These are phyloP conservation scores for Eciton burchellii DNA, from an alignment of 1,140 invertebrate species.

Conservation along the genomic window DNA sequence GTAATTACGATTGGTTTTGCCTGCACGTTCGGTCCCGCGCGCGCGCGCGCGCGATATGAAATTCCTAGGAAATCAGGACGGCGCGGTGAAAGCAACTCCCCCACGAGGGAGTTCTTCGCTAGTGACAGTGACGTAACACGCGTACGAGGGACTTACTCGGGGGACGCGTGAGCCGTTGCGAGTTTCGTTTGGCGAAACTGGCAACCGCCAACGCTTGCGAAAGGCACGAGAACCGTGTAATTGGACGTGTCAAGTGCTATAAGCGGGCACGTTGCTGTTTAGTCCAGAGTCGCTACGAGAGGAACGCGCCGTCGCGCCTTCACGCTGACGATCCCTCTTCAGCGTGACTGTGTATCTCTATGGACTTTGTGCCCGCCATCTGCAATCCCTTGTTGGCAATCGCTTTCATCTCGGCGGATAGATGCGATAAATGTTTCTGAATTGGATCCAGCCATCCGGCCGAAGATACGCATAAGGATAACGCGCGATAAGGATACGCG, in stretches of 20 bases:
- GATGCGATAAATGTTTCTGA: slow-evolving; percentile 59
- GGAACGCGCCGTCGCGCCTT: slow-evolving; percentile 27
- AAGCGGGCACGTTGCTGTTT: slow-evolving; percentile 53
- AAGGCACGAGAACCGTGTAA: slow-evolving; percentile 75
- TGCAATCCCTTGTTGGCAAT: slow-evolving; percentile 51
- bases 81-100: neutral
- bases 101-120: slow-evolving; percentile 5
- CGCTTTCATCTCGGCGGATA: slow-evolving; percentile 49
- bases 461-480: too few relatives aligned
- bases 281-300: slow-evolving; percentile 43
- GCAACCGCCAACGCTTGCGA: slow-evolving; percentile 66
- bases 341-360: slow-evolving; percentile 25
- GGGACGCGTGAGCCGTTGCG: slow-evolving; percentile 42
- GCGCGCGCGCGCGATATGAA: neutral
- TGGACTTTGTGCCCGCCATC: slow-evolving; percentile 22
- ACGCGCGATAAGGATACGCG: slow-evolving; percentile 38
- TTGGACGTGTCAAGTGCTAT: slow-evolving; percentile 74
- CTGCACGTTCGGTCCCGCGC: neutral
- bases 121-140: slow-evolving; percentile 37
- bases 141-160: slow-evolving; percentile 7
- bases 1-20: neutral
- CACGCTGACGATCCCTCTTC: slow-evolving; percentile 42
- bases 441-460: slow-evolving; percentile 55
- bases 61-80: neutral
- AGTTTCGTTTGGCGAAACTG: slow-evolving; percentile 41